Base-by-base conservation (phyloP, 2,113 vertebrate genomes). In the Entelurus aequoreus region DNA sequence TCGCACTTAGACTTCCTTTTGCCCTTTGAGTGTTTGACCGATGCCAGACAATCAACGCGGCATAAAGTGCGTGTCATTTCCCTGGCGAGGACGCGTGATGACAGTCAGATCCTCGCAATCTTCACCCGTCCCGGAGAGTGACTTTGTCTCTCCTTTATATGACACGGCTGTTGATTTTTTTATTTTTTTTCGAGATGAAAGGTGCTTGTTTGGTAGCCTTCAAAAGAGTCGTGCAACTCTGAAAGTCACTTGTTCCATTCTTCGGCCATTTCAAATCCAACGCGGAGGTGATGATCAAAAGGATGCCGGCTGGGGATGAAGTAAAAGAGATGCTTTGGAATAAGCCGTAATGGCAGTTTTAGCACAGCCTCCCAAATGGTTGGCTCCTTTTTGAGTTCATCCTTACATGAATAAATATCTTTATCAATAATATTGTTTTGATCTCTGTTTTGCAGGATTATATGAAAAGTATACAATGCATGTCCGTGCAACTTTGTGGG, bases 191-290 rank as follows among this genome's bases (percentile, higher is more conserved):
- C 51, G 57, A 89, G 85, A 91, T 88, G 82, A 90, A 90, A 90
- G 81, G 75, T 69, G 75, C 79, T 84, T 90, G 85, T 89, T 90
- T 90, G 84, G 77, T 82, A 85, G 84, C 82, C 87, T 89, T 90
- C 88, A 88, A 88, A 46, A 88, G 77, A 83, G 69, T 73, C 65
- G 74, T 66, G 79, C 67, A 74, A 71, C 79, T 76, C 75, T 88
- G 76, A 84, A 84, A 88, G 86, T 87, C 84, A 83, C 85, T 86
- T 84, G 78, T 84, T 58, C 77, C 63, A 62, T 86, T 88, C 78
- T 70, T 75, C 83, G 67, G 58, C 76, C 72, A 76, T 81, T 82
- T 81, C 68, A 78, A 67, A 77, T 77, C 80, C 82, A 77, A 80
- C 82, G 83, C 71, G 70, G 75, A 80, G 78, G 76, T 76, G 77